Evolutionary conservation across 2,113 vertebrate species (phyloP), one percentile per base, ranked within the genome.

Genomic region (Hepsetus odoe): DNA sequence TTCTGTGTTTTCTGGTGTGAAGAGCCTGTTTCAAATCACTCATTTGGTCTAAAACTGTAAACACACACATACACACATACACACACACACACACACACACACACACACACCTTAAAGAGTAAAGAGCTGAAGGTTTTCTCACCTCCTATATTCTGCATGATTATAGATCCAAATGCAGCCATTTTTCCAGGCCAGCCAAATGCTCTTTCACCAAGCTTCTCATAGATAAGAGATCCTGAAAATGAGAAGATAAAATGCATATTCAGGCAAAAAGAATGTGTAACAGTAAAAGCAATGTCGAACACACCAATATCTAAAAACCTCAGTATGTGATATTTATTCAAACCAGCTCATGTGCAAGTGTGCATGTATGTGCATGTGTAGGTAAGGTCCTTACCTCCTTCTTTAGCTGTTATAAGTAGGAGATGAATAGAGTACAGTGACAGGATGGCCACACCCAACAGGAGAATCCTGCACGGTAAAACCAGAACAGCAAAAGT

Each of bases 81-180:
- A 40, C 22, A 44, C 16, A 30, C 13, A 70, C 11, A 73, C 42
- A 53, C 46, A 71, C 67, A 70, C 22, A 51, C 18, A 4, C 28
- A 30, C 68, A 51, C 68, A 71, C 28, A 3, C 30, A 14, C 5
- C 38, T 5, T 24, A 28, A 18, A 42, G 10, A 38, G 11, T 12
- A 8, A 4, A 66, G 20, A 22, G 30, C 18, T 32, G 28, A 10
- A 20, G n/a, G 10, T 40, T n/a, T 38, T 2, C 70, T 76, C 90
- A 99, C 98, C 98, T 92, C 98, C 97, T 33, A 99, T 94, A 64
- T 99, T 99, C 81, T 99, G 98, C 94, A 98, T 91, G 33, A 90
- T 97, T 74, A 99, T 97, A 0, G 96, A 95, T 81, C 90, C 66
- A 44, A 99, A 99, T 16, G 97, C 96, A 66, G 93, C 90, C 12